Base-by-base conservation (phyloP, 1,140 invertebrate genomes). In the Lasaia peninsularis region DNA sequence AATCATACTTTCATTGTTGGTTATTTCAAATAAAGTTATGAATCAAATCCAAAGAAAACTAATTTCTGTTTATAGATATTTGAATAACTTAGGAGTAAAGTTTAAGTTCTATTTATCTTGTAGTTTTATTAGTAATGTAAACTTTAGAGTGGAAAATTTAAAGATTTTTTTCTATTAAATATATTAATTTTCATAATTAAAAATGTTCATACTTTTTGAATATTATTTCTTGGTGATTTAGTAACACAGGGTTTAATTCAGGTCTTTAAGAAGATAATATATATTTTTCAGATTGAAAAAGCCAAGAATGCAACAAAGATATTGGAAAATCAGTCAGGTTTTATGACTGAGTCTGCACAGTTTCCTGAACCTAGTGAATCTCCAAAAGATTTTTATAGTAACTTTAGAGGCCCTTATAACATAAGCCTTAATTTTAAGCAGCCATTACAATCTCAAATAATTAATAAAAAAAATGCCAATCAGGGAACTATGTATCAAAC, bases 301-400 rank as follows among this genome's bases (percentile, higher is more conserved):
- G 73, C 67, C 7, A 61, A 71, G 32, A 65, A 62, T 50, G 58
- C 35, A 32, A 68, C 67, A 54, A 62, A 54, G 48, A 40, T 58
- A 21, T 50, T 66, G 40, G 51, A 52, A 59, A 64, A 20, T 28
- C 53, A 68, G 33, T 20, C 48, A 56, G 71, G 50, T 12, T 58
- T 57, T 54, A 40, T 31, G 40, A 60, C 61, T n/a, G 44, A 62
- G 24, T 10, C 16, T 44, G 2, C 52, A 61, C 28, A 76, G 63
- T 55, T 28, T 28, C 77, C 71, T 40, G 80, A 83, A 62, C 80
- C 80, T 20, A 59, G 56, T 18, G 67, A 69, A 9, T 71, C 76
- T 35, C 80, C 80, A 44, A 63, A 62, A 57, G 52, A 61, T 16
- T 44, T 44, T 20, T 18, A 4, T 18, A 44, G 18, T 20, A 18